Evolutionary conservation across 2,888 invertebrate genomes (phyloP), one percentile per base, ranked within the genome.

Genomic region (Tetramorium bicarinatum): DNA sequence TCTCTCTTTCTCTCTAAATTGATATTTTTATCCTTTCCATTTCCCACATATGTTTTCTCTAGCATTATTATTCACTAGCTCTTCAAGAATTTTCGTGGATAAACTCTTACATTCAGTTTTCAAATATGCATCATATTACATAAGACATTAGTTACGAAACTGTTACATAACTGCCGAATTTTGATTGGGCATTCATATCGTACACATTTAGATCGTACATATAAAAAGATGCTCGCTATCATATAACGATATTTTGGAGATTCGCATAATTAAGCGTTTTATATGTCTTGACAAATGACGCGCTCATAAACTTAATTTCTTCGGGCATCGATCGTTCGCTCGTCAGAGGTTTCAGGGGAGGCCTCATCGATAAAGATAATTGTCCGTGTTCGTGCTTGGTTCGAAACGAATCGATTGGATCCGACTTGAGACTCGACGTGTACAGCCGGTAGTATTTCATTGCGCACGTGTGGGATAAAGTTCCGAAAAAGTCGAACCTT

Each of bases 331-430:
- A 67, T 87, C 84, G 59, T 76, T 67, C 77, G 77, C 64, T 61
- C 41, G 62, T 76, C 59, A 56, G 47, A 62, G 47, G 56, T 52
- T 41, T 41, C 72, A 44, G 64, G n/a, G 21, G 25, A 79, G 77
- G 71, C 56, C 44, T 76, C 59, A 56, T 81, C 83, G 90, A 88
- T 83, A 90, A 90, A 89, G 85, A 84, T 85, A 88, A 89, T 88
- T 84, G 88, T 85, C 82, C 77, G 81, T 77, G 85, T 62, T 82
- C 69, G 61, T 69, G 61, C 67, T 61, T 64, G 76, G 29, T 44
- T 85, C 84, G 87, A 88, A 66, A 90, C 86, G 90, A 87, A 89
- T 87, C 87, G 86, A 87, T 87, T 85, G 82, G 87, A 86, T 85
- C 81, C 87, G 79, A 72, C 59, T 81, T 72, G 62, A 82, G 85